Evolutionary conservation across 2,113 vertebrate genomes (phyloP).

Genomic region (Panthera uncia): DNA sequence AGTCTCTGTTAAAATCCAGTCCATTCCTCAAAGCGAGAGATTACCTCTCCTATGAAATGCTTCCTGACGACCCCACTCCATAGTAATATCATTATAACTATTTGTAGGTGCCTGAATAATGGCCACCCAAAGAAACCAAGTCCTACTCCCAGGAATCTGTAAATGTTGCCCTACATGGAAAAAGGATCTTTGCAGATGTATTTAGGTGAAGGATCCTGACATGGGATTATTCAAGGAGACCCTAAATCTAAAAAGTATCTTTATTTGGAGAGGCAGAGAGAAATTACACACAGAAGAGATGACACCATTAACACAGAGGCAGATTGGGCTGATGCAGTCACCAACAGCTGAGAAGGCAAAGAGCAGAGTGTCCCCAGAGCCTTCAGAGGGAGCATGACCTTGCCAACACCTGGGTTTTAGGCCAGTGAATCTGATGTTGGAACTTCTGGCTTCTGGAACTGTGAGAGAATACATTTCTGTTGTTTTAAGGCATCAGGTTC

Average conservation of each 20-base stretch:
- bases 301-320: neutral
- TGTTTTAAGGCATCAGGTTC: neutral
- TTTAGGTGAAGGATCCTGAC: neutral
- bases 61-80: neutral
- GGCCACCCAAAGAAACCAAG: neutral
- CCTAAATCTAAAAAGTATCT: neutral
- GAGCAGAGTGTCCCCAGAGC: neutral
- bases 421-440: neutral
- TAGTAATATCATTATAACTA: neutral
- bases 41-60: neutral
- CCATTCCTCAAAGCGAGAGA: neutral
- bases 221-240: neutral
- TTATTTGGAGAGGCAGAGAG: neutral
- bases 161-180: neutral
- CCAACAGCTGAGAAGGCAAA: neutral
- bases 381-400: accelerated
- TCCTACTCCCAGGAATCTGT: neutral
- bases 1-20: neutral
- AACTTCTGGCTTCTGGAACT: neutral
- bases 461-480: neutral
- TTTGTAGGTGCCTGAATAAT: neutral
- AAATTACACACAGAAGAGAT: neutral
- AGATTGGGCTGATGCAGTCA: neutral
- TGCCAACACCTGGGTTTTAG: too few species aligned
- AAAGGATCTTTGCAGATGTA: neutral